A percentile compares a stretch with the other conserved stretches of the same genome.
Conservation (phyloP, 2,888 invertebrate species). For the Plemyria rubiginata region DNA sequence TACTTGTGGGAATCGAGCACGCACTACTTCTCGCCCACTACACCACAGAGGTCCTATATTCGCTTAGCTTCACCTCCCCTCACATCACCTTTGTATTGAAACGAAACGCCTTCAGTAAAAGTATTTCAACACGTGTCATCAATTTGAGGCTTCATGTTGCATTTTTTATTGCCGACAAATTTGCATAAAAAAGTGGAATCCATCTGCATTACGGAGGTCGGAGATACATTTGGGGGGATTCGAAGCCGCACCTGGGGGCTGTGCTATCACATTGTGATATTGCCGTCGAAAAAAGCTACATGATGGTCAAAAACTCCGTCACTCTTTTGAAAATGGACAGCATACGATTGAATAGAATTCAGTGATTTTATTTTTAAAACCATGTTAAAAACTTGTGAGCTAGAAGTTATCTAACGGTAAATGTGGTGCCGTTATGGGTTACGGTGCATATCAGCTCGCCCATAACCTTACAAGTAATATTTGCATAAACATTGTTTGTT, state of each 20-base stretch:
- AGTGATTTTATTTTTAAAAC: too few relatives aligned
- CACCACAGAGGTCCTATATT: too few relatives aligned
- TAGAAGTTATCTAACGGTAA: background rate
- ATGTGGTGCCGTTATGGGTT: background rate
- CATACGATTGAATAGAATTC: too few relatives aligned
- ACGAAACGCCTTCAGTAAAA: constrained; percentile 29
- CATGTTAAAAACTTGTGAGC: too few relatives aligned
- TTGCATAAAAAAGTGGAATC: constrained; percentile 43
- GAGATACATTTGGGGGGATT: constrained; percentile 22
- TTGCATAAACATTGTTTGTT: constrained; percentile 21
- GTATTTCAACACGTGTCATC: constrained; percentile 32
- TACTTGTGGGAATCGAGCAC: too few relatives aligned
- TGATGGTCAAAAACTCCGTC: too few relatives aligned
- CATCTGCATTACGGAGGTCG: constrained; percentile 27
- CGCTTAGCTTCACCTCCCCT: background rate
- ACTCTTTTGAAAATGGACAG: too few relatives aligned
- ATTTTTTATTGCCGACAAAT: constrained; percentile 44
- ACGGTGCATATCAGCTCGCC: background rate
- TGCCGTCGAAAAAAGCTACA: too few relatives aligned
- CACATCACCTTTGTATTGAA: constrained; percentile 13
- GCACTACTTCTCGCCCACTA: too few relatives aligned
- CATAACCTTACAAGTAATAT: constrained; percentile 11
- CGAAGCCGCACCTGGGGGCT: background rate
- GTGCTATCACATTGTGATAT: too few relatives aligned
- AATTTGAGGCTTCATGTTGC: constrained; percentile 37